These are phyloP conservation scores for Saguinus midas DNA, from an alignment of 2,113 vertebrate species.

Conservation along the genomic window DNA sequence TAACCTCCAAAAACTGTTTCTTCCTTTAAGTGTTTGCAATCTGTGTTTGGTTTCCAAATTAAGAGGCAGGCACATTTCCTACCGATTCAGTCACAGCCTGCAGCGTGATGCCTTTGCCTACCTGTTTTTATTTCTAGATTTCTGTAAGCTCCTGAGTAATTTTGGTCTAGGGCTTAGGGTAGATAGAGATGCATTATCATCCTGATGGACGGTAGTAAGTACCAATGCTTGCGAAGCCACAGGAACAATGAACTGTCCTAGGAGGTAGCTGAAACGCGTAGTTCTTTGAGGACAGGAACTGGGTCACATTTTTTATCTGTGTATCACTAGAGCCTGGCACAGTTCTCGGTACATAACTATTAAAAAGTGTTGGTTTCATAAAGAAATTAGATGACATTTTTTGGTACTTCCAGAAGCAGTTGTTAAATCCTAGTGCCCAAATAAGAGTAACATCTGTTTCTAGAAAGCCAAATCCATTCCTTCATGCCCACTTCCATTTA, in stretches of 20 bases:
- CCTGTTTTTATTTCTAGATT: not conserved
- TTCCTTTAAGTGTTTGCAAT: not conserved
- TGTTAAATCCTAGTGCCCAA: not conserved
- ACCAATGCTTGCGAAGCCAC: not conserved
- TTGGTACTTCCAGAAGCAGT: not conserved
- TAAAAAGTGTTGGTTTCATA: not conserved
- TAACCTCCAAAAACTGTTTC: not conserved
- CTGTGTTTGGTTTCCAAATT: slow-evolving; percentile 11
- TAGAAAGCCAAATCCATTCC: not conserved
- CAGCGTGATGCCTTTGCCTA: not conserved
- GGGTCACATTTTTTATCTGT: not conserved
- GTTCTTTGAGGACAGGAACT: not conserved
- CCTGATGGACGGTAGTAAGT: not conserved
- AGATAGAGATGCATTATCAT: not conserved
- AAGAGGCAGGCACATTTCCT: not conserved
- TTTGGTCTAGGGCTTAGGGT: not conserved
- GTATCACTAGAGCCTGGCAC: not conserved
- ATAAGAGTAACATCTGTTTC: slow-evolving; percentile 38
- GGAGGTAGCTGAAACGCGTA: not conserved
- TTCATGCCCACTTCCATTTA: not conserved
- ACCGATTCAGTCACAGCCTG: not conserved
- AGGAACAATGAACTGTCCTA: not conserved
- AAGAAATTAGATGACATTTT: slow-evolving; percentile 2
- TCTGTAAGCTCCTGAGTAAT: not conserved
- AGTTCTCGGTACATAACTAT: not conserved